Conservation (phyloP, 2,888 invertebrate genomes). For the Tetranychus truncatus region DNA sequence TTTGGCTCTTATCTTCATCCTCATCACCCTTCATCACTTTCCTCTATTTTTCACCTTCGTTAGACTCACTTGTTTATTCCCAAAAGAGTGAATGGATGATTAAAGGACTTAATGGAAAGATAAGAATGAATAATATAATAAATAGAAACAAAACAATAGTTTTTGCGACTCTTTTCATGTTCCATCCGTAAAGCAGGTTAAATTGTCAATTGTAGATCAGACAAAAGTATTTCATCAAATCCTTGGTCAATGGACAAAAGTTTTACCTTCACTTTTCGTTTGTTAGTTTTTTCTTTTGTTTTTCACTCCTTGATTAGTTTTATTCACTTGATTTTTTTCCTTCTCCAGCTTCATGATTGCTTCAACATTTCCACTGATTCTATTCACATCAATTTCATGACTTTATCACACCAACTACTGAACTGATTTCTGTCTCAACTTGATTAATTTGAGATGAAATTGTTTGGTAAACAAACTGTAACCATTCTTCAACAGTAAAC, state of each 20-base stretch:
- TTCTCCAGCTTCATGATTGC: too few species aligned
- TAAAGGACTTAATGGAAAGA: not conserved
- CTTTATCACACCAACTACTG: too few species aligned
- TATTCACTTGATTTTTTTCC: not conserved
- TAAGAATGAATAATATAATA: not conserved
- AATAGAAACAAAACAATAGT: not conserved
- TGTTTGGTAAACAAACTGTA: too few species aligned
- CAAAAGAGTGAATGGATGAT: not conserved
- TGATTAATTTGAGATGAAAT: too few species aligned
- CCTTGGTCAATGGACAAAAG: not conserved
- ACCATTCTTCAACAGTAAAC: too few species aligned
- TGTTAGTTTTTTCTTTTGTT: not conserved
- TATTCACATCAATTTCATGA: too few species aligned
- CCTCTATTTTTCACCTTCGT: not conserved
- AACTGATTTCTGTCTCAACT: too few species aligned
- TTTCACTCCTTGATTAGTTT: not conserved
- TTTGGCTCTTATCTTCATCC: not conserved
- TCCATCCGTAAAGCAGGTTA: not conserved
- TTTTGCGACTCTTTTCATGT: not conserved
- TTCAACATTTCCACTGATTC: too few species aligned
- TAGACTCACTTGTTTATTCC: not conserved
- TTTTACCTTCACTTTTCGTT: not conserved
- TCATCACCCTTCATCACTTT: not conserved
- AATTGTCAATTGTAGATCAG: not conserved
- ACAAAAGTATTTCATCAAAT: not conserved